A percentile compares a stretch with the other conserved stretches of the same genome.
Evolutionary conservation across 2,888 invertebrate genomes (phyloP).

Genomic region (Lycaena phlaeas): DNA sequence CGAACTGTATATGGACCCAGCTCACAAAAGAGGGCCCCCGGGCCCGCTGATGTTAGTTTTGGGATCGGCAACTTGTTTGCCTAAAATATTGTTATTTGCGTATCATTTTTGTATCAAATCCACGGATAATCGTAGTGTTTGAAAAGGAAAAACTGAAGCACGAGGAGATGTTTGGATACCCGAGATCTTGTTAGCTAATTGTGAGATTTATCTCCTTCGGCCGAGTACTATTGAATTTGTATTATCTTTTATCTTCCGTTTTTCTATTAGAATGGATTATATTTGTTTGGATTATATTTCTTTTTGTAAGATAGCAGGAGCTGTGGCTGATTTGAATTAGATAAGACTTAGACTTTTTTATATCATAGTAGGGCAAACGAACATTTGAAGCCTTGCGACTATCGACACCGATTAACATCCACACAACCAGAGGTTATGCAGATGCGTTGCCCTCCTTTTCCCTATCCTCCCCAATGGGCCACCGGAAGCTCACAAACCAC

Average conservation of each 20-base stretch:
- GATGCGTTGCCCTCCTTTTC: too few relatives aligned
- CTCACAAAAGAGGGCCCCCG: slow-evolving; percentile 43
- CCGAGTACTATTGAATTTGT: background rate
- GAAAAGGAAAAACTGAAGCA: slow-evolving; percentile 39
- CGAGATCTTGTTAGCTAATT: background rate
- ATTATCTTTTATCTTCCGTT: background rate
- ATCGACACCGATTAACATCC: too few relatives aligned
- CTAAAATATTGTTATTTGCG: slow-evolving; percentile 66
- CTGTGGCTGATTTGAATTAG: too few relatives aligned
- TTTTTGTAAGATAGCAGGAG: too few relatives aligned
- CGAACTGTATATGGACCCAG: slow-evolving; percentile 52
- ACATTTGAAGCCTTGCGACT: too few relatives aligned
- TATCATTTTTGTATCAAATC: slow-evolving; percentile 63
- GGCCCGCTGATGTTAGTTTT: slow-evolving; percentile 47
- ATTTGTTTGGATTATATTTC: too few relatives aligned
- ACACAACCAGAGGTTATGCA: too few relatives aligned
- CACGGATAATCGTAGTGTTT: slow-evolving; percentile 53
- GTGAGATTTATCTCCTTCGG: background rate
- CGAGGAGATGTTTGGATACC: slow-evolving; percentile 22
- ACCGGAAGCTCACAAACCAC: too few relatives aligned
- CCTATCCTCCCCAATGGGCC: too few relatives aligned
- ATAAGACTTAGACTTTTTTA: too few relatives aligned
- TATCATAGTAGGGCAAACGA: too few relatives aligned
- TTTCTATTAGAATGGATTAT: background rate
- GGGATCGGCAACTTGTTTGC: slow-evolving; percentile 62